These are phyloP conservation scores for Tinea semifulvella DNA, from an alignment of 2,888 invertebrate genomes.

Conservation along the genomic window DNA sequence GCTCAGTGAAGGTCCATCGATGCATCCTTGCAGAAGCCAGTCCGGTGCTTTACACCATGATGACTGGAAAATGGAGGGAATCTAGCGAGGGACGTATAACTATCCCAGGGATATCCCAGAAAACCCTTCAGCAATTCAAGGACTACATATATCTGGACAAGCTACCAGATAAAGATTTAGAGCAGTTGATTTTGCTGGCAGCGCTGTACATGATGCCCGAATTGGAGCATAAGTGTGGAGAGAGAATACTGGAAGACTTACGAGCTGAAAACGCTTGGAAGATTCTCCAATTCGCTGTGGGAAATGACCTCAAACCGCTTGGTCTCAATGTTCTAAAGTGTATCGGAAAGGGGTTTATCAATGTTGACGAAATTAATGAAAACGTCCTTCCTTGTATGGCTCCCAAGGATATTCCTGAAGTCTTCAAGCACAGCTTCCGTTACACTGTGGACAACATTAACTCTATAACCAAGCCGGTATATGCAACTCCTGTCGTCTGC, in stretches of 20 bases:
- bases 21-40: background rate
- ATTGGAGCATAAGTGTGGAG: background rate
- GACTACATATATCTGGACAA: slow-evolving; percentile 1
- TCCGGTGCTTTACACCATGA: slow-evolving; percentile 7
- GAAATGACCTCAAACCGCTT: background rate
- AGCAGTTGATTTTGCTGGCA: slow-evolving; percentile 1
- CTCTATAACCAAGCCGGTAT: background rate
- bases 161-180: slow-evolving; percentile 9
- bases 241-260: background rate
- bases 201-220: slow-evolving; percentile 3
- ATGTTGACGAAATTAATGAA: slow-evolving; percentile 2
- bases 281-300: background rate
- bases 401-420: background rate
- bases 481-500: background rate
- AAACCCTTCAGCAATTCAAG: slow-evolving; percentile 3
- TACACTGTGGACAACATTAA: background rate
- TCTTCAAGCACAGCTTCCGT: background rate
- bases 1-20: slow-evolving; percentile 5
- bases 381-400: background rate
- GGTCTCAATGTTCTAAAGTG: slow-evolving; percentile 1
- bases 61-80: slow-evolving; percentile 8
- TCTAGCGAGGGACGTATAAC: slow-evolving; percentile 1
- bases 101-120: background rate
- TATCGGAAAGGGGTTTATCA: slow-evolving; percentile 1
- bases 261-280: background rate